Conservation (phyloP, 2,113 vertebrate genomes). For the Hirundichthys speculiger region DNA sequence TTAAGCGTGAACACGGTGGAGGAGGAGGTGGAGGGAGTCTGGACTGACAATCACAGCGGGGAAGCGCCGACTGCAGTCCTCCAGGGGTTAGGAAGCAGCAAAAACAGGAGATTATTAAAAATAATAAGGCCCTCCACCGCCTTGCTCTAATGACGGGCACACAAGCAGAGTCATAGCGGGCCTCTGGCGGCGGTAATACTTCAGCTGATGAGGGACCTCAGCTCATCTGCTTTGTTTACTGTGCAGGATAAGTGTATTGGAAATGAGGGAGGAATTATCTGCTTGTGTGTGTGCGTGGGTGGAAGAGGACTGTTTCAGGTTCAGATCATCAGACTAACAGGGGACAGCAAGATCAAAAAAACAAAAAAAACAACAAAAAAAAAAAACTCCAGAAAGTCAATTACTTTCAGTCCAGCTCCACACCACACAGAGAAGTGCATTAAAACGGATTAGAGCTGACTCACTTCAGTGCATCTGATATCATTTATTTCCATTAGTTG, state of each 20-base stretch:
- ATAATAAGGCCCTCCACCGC: constrained; percentile 68
- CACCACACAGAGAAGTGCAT: neutral
- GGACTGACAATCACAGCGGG: constrained; percentile 28
- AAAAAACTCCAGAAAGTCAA: constrained; percentile 26
- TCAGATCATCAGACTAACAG: neutral
- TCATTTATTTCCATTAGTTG: constrained; percentile 1
- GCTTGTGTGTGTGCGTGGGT: constrained; percentile 35
- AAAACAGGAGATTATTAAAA: constrained; percentile 75
- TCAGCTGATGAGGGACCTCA: constrained; percentile 56
- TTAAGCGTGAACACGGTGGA: constrained; percentile 29
- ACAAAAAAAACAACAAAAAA: neutral
- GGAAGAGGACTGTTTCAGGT: constrained; percentile 4
- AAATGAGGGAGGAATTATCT: constrained; percentile 33
- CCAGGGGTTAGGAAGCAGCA: constrained; percentile 62
- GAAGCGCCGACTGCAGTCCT: constrained; percentile 60
- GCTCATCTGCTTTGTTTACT: constrained; percentile 51
- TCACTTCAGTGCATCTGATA: neutral
- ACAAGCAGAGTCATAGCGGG: constrained; percentile 27
- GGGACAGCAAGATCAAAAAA: constrained; percentile 6
- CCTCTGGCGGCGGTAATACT: constrained; percentile 46
- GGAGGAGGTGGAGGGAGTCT: neutral
- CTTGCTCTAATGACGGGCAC: constrained; percentile 55
- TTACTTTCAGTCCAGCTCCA: constrained; percentile 19
- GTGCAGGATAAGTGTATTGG: constrained; percentile 27
- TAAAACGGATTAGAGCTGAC: neutral